Evolutionary conservation across 2,797 vertebrate genomes (phyloP).

Genomic region (Diplodus puntazzo): DNA sequence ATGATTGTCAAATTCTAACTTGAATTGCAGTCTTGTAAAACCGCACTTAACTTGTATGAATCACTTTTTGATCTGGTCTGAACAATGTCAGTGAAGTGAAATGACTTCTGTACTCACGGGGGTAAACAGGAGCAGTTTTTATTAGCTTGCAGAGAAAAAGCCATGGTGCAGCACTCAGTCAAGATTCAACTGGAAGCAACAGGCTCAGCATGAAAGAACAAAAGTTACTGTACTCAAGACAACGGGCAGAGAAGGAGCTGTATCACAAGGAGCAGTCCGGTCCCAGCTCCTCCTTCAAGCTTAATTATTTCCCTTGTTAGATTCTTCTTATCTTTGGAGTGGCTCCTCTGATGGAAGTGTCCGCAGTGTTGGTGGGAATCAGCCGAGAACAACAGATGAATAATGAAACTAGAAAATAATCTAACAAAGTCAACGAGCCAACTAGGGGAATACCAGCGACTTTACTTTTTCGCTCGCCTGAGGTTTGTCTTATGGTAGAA

Average conservation of each 20-base stretch:
- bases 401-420: not conserved
- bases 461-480: not conserved
- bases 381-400: not conserved
- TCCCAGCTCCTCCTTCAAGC: not conserved
- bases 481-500: not conserved
- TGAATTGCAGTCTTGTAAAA: not conserved
- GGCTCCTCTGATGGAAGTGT: not conserved
- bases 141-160: not conserved
- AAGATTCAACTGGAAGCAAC: not conserved
- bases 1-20: conserved; percentile 18
- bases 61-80: not conserved
- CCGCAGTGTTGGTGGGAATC: not conserved
- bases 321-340: not conserved
- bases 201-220: not conserved
- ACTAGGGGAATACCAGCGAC: not conserved
- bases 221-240: not conserved
- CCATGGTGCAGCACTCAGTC: not conserved
- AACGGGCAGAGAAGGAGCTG: not conserved
- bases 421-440: not conserved
- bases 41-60: not conserved
- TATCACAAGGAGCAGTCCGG: not conserved
- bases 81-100: not conserved
- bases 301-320: not conserved
- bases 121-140: not conserved
- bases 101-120: not conserved